Conservation (phyloP, 2,113 vertebrate species). For the Siphamia tubifer region DNA sequence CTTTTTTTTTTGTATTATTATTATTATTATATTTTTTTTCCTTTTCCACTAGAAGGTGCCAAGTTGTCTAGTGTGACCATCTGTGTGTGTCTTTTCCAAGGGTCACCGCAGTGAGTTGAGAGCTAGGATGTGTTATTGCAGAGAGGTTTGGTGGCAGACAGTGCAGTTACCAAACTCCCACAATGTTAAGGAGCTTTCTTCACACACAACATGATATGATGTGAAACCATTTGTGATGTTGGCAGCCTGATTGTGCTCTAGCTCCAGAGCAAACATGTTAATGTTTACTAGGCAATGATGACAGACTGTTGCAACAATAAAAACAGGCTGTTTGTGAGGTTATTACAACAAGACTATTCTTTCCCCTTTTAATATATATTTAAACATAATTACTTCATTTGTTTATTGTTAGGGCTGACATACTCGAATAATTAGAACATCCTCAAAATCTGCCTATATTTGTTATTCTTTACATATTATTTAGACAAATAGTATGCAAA, state of each 20-base stretch:
- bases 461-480: no score
- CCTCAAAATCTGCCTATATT: no score
- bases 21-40: slow-evolving; percentile 16
- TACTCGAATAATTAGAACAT: no score
- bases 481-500: no score
- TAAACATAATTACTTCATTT: neutral
- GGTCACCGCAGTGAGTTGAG: slow-evolving; percentile 28
- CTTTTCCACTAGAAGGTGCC: slow-evolving; percentile 36
- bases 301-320: neutral
- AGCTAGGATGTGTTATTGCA: slow-evolving; percentile 14
- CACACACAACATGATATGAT: neutral
- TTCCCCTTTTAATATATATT: neutral
- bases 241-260: neutral
- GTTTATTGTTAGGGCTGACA: neutral
- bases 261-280: neutral
- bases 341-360: neutral
- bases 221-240: neutral
- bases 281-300: neutral
- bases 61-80: slow-evolving; percentile 58
- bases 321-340: neutral
- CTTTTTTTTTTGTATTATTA: slow-evolving; percentile 18
- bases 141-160: slow-evolving; percentile 17
- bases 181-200: neutral
- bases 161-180: slow-evolving; percentile 10
- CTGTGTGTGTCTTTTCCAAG: slow-evolving; percentile 48